Evolutionary conservation across 1,140 invertebrate species (phyloP), one percentile per base, ranked within the genome.

Genomic region (Caenorhabditis remanei): DNA sequence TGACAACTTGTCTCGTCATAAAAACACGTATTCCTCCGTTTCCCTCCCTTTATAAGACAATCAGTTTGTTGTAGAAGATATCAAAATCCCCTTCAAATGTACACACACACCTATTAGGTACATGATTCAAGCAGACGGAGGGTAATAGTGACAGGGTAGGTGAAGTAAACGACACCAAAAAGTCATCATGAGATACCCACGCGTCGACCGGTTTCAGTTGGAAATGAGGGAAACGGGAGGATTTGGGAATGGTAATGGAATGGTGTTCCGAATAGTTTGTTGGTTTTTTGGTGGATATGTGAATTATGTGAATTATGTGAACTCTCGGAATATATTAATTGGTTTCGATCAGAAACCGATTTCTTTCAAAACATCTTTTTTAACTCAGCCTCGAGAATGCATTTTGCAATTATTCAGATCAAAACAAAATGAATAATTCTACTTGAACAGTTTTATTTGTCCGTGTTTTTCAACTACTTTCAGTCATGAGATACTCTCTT

Each of bases 1-100:
- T 50, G 71, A 79, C 71, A 40, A 79, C 53, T 79, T 53, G 71
- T 79, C 71, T 79, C 71, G 71, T 50, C 71, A 79, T 79, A 79
- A 79, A 79, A 79, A 79, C 71, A 79, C 71, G 71, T 50, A 43
- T 71, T 46, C 71, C 19, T 19, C 24, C 24, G 9, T 32, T 32
- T n/a, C 43, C 16, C 7, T 32, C 4, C 65, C 16, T 71, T 8
- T 3, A 24, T 24, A n/a, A 14, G 61, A 79, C 46, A 79, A 79
- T 79, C 71, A 79, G 40, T 71, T 71, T 71, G 16, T 53, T 53
- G 32, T 32, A 32, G 32, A 32, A 32, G 24, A 8, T 40, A 32
- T 13, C 9, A 41, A 71, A n/a, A 71, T 71, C 40, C 32, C 21
- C 11, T n/a, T 14, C 4, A 16, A 85, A 58, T 85, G 84, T 63